Base-by-base conservation (phyloP, 2,113 vertebrate genomes). In the Otis tarda region DNA sequence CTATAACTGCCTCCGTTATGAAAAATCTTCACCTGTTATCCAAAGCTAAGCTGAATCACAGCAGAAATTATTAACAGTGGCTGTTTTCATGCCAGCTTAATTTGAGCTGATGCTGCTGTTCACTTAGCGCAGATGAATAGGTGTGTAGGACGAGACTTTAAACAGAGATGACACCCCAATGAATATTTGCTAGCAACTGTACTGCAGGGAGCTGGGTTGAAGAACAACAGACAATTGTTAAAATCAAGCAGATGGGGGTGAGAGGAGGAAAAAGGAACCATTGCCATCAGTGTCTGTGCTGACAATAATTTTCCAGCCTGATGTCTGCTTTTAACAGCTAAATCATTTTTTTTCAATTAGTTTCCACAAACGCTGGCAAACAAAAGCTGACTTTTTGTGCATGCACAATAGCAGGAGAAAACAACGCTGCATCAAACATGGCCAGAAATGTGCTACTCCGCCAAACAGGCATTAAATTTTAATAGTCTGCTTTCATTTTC, bases 11-110 rank as follows among this genome's bases (percentile, higher is more conserved):
- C 97, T 98, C 95, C 7, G 92, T 98, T 98, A 98, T 96, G 97
- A 98, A 98, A 98, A 97, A 98, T 98, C 97, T 98, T 98, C 97
- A 98, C 98, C 97, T 98, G 98, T 98, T 98, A 98, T 95, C 97
- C 95, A 94, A 96, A 98, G 97, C 98, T 96, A 96, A 96, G 96
- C 93, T 97, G 97, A 98, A 98, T 97, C 97, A 96, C 95, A 96
- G 97, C 96, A 98, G 97, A 98, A 98, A 97, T 98, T 98, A 98
- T 98, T 97, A 98, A 97, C 96, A 97, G 95, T 96, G 97, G 96
- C 97, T 98, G 97, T 98, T 98, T 98, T 97, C 97, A 97, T 98
- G 97, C 97, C 97, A 97, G 97, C 96, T 98, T 98, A 98, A 98
- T 98, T 97, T 97, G 96, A 98, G 96, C 94, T 96, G 96, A 95